Evolutionary conservation across 2,113 vertebrate species (phyloP).

Genomic region (Ursus arctos): DNA sequence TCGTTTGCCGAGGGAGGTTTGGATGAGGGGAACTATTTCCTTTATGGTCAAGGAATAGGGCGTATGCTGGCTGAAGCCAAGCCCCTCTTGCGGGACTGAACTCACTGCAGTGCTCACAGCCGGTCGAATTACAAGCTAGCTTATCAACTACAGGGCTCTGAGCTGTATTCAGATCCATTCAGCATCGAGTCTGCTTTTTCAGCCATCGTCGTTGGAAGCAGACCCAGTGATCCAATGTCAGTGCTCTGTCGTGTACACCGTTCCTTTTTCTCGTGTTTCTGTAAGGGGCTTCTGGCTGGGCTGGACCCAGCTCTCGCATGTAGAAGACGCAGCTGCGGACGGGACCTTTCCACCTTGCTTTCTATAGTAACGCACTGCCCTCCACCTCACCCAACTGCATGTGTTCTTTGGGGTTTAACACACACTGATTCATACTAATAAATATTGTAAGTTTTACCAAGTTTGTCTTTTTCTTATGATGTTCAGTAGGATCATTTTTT

Average conservation of each 20-base stretch:
- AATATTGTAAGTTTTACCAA: constrained; percentile 84
- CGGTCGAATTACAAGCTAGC: background rate
- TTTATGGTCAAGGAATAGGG: background rate
- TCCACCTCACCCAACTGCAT: constrained; percentile 63
- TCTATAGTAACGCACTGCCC: background rate
- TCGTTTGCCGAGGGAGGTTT: background rate
- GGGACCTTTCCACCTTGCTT: constrained; percentile 75
- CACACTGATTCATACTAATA: constrained; percentile 86
- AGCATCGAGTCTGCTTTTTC: constrained; percentile 56
- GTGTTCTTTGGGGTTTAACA: constrained; percentile 85
- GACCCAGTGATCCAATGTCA: constrained; percentile 43
- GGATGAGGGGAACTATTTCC: background rate
- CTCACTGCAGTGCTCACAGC: background rate
- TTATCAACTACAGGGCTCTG: background rate
- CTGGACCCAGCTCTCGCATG: constrained; percentile 88
- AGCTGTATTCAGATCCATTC: background rate
- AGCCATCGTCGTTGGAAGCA: constrained; percentile 79
- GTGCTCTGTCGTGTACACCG: constrained; percentile 64
- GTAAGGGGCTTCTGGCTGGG: constrained; percentile 86
- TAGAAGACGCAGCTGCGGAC: constrained; percentile 82
- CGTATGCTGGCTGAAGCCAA: background rate
- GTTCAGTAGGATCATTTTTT: background rate
- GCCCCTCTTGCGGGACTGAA: background rate
- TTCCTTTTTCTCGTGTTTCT: constrained; percentile 79
- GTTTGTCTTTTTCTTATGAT: constrained; percentile 45